Evolutionary conservation across 2,797 vertebrate genomes (phyloP).

Genomic region (Halcyon badia): DNA sequence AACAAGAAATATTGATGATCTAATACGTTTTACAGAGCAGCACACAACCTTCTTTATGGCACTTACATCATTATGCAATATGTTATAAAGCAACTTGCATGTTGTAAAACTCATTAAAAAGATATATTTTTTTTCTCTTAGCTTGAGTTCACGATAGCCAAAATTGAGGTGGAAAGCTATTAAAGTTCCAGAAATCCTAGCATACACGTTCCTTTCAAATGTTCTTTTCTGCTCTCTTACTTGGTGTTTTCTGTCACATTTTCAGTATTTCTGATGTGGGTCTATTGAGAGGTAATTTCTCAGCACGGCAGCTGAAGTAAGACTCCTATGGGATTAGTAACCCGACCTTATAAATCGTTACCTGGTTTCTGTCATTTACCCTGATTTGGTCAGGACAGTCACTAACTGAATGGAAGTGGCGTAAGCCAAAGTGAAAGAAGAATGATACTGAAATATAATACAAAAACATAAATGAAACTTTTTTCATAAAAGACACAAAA

Average conservation of each 20-base stretch:
- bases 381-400: constrained; percentile 51
- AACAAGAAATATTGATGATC: constrained; percentile 83
- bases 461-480: constrained; percentile 40
- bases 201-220: constrained; percentile 70
- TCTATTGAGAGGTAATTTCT: constrained; percentile 50
- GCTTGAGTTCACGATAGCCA: constrained; percentile 78
- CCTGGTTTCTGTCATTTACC: constrained; percentile 57
- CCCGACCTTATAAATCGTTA: constrained; percentile 50
- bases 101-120: constrained; percentile 84
- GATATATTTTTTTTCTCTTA: constrained; percentile 78
- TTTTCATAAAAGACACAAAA: neutral
- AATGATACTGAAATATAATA: neutral
- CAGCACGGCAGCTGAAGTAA: constrained; percentile 27
- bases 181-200: constrained; percentile 82
- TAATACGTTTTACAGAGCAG: constrained; percentile 80
- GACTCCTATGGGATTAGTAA: constrained; percentile 7
- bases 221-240: constrained; percentile 65
- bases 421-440: constrained; percentile 10
- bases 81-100: constrained; percentile 81
- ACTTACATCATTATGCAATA: constrained; percentile 82
- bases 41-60: constrained; percentile 80
- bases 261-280: constrained; percentile 73
- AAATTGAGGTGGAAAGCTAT: constrained; percentile 82
- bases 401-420: neutral
- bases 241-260: constrained; percentile 63